phyloP scores from a whole-genome alignment of 2,797 vertebrate species.

The Phoebastria nigripes region DNA sequence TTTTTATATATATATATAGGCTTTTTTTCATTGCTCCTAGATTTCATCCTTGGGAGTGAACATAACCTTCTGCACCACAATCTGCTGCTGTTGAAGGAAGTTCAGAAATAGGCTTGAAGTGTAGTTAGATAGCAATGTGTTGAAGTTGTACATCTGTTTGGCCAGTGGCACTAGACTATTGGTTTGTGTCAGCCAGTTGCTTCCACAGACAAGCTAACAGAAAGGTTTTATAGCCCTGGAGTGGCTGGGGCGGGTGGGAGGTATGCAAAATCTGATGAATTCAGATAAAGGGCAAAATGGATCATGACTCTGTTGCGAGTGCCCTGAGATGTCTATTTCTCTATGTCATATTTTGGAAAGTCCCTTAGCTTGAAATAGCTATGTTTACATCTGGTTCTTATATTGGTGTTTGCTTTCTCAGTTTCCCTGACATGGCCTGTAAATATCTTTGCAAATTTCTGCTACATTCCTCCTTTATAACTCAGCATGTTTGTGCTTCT shows the following conservation, averaged over 20 bases:
- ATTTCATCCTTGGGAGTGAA: background rate
- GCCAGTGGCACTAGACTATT: background rate
- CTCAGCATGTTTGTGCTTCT: background rate
- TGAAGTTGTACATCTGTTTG: background rate
- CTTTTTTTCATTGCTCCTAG: background rate
- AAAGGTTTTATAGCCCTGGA: background rate
- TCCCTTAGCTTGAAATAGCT: background rate
- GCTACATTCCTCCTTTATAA: background rate
- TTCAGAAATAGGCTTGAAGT: background rate
- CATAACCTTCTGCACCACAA: background rate
- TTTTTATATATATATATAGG: too few relatives aligned
- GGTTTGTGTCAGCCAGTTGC: background rate
- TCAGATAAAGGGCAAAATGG: background rate
- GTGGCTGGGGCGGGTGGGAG: background rate
- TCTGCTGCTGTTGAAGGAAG: background rate
- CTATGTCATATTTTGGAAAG: background rate
- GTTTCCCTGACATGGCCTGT: background rate
- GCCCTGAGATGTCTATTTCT: background rate
- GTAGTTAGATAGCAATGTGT: background rate
- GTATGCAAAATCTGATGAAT: background rate
- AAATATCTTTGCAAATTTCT: background rate
- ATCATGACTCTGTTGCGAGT: background rate
- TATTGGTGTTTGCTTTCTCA: background rate
- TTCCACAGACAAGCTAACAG: background rate
- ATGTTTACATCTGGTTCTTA: background rate